Evolutionary conservation across 2,888 invertebrate species (phyloP).

Genomic region (Teinopalpus imperialis): DNA sequence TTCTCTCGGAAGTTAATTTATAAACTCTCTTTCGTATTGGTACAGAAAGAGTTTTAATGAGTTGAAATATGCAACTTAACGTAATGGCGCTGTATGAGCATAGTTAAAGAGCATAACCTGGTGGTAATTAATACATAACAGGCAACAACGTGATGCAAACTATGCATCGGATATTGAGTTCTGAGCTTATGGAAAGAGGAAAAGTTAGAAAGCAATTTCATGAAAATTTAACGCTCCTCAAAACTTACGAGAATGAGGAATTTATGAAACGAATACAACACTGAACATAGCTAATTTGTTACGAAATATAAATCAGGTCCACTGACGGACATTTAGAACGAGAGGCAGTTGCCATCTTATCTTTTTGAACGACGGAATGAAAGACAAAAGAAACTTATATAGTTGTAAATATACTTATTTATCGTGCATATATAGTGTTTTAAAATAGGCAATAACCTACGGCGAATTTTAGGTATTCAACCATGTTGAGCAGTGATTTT

Average conservation of each 20-base stretch:
- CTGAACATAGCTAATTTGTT: conserved; percentile 74
- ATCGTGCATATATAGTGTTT: too few species aligned
- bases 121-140: conserved; percentile 52
- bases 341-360: conserved; percentile 15
- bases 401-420: too few species aligned
- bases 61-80: conserved; percentile 16
- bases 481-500: too few species aligned
- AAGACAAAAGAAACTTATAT: too few species aligned
- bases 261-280: conserved; percentile 71
- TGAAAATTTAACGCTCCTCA: conserved; percentile 74
- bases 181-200: conserved; percentile 65
- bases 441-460: too few species aligned
- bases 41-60: too few species aligned
- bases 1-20: too few species aligned
- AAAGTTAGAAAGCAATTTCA: conserved; percentile 76
- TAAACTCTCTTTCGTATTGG: too few species aligned
- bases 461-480: too few species aligned
- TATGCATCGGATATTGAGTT: conserved; percentile 69
- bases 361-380: conserved; percentile 5
- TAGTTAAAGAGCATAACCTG: conserved; percentile 39
- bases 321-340: conserved; percentile 27
- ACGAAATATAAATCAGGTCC: conserved; percentile 63
- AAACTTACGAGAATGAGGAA: conserved; percentile 73
- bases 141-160: conserved; percentile 58
- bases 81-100: conserved; percentile 18